Base-by-base conservation (phyloP, 2,888 invertebrate species). In the Nebria salina region DNA sequence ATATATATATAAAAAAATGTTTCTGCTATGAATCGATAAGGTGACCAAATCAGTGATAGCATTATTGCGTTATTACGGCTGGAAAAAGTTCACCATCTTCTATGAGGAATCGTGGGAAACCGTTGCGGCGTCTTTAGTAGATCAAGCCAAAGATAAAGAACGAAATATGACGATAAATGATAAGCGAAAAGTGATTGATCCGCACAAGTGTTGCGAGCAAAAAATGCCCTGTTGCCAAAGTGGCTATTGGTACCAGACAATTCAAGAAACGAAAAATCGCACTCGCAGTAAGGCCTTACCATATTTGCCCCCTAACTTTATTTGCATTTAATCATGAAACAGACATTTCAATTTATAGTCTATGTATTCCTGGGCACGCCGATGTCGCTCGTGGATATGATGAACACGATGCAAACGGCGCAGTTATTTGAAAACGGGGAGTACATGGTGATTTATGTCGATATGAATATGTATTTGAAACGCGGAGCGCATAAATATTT, bases 11-110 rank as follows among this genome's bases (percentile, higher is more conserved):
- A 20, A 20, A 20, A 1, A 20, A 20, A 81, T 73, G 75, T 82
- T 79, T 72, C 79, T 79, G 72, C n/a, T 73, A 25, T 74, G 66
- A 11, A 25, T 34, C 13, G 34, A 34, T 89, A 97, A 54, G 94
- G 97, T 98, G 83, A 97, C 96, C 82, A 97, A 98, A 90, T 98
- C 98, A 73, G 95, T 98, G 85, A 94, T 99, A 88, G 94, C 98
- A 0, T 91, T 99, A 82, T 90, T 99, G 86, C 92, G 93, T 81
- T 96, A 98, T 90, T 98, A 96, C 90, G 93, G 95, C 86, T 99
- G 99, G 99, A 93, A 93, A 85, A 97, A 97, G 88, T 98, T 98
- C 90, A 95, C 97, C 26, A 95, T 98, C 83, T 91, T 97, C 73
- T 94, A 95, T 86, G 96, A 97, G 87, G 93, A 94, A 86, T 91